Conservation (phyloP, 2,888 invertebrate genomes). For the Leptodirus hochenwartii region DNA sequence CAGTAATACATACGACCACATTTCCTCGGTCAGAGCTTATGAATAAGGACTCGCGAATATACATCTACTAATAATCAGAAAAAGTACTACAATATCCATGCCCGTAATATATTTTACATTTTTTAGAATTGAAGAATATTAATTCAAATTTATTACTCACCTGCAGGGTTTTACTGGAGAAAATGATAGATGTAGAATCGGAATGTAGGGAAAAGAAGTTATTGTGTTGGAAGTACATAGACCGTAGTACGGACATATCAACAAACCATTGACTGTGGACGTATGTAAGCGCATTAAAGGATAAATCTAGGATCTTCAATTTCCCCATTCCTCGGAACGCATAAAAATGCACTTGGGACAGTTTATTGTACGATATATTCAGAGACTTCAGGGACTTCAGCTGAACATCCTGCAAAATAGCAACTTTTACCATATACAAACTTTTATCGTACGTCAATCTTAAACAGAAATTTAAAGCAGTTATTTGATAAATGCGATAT, state of each 20-base stretch:
- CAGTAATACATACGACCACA: too few species aligned
- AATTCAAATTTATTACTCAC: too few species aligned
- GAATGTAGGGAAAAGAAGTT: constrained; percentile 36
- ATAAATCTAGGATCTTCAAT: constrained; percentile 36
- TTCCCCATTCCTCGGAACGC: constrained; percentile 35
- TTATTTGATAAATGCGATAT: background rate
- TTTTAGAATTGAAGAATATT: constrained; percentile 6
- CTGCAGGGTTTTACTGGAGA: constrained; percentile 5
- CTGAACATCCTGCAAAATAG: constrained; percentile 27
- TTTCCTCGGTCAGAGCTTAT: too few species aligned
- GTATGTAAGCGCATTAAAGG: constrained; percentile 40
- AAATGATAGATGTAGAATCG: constrained; percentile 29
- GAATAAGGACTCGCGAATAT: too few species aligned
- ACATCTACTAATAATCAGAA: too few species aligned
- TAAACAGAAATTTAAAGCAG: constrained; percentile 18
- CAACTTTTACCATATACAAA: constrained; percentile 12
- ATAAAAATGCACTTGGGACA: constrained; percentile 41
- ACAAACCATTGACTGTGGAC: constrained; percentile 36
- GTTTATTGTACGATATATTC: constrained; percentile 38
- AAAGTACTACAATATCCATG: too few species aligned
- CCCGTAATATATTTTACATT: too few species aligned
- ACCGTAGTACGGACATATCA: constrained; percentile 31
- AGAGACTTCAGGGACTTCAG: constrained; percentile 31
- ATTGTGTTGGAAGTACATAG: constrained; percentile 41
- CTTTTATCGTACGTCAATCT: constrained; percentile 10